phyloP scores from a whole-genome alignment of 2,888 invertebrate species.

The Acleris laterana region DNA sequence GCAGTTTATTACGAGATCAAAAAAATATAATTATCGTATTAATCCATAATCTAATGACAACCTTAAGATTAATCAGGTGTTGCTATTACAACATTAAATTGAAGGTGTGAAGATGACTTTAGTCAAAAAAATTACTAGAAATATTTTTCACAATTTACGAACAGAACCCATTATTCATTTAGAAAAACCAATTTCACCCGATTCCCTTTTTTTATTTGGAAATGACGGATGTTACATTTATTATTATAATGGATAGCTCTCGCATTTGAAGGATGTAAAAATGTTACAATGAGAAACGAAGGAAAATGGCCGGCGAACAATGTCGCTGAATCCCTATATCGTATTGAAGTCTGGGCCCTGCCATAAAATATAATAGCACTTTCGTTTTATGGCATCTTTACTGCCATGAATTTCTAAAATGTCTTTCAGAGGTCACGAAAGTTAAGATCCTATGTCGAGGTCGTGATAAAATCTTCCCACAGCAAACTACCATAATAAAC shows the following conservation, averaged over 20 bases:
- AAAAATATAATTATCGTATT: too few species aligned
- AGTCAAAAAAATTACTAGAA: too few species aligned
- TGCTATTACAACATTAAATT: too few species aligned
- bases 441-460: constrained; percentile 1
- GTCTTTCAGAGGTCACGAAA: constrained; percentile 19
- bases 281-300: constrained; percentile 26
- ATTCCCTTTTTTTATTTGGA: constrained; percentile 24
- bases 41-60: too few species aligned
- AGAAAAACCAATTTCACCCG: constrained; percentile 11
- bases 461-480: neutral
- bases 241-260: constrained; percentile 32
- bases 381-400: constrained; percentile 28
- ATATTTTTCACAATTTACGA: too few species aligned
- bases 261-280: constrained; percentile 27
- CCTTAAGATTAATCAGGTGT: too few species aligned
- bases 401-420: constrained; percentile 30
- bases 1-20: too few species aligned
- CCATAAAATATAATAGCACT: constrained; percentile 35
- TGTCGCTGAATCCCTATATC: constrained; percentile 25
- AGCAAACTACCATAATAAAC: neutral
- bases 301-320: constrained; percentile 27
- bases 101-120: too few species aligned
- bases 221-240: constrained; percentile 36
- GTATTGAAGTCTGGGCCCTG: constrained; percentile 12
- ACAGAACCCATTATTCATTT: constrained; percentile 28